phyloP scores from a whole-genome alignment of 2,113 vertebrate species.

The Cochlearius cochlearius region DNA sequence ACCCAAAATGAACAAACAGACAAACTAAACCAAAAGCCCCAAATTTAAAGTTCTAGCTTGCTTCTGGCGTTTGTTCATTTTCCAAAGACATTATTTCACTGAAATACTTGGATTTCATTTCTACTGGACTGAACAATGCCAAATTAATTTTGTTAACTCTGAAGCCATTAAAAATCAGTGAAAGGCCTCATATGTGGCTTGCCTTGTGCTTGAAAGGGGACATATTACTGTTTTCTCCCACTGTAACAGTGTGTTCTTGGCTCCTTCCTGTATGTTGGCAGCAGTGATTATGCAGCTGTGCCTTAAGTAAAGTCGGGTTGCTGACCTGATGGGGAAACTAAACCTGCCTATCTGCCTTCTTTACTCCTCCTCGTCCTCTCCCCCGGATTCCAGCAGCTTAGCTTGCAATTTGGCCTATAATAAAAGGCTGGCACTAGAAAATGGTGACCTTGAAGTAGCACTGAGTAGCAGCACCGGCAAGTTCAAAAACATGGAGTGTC shows the following conservation, averaged over 20 bases:
- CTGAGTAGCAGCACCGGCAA: neutral
- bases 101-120: neutral
- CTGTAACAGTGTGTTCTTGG: neutral
- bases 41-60: neutral
- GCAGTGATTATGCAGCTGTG: neutral
- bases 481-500: neutral
- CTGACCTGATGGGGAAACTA: neutral
- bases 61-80: neutral
- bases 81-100: neutral
- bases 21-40: neutral
- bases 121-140: neutral
- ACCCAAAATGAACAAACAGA: neutral
- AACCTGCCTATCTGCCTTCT: neutral
- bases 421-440: neutral
- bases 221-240: neutral
- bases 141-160: neutral
- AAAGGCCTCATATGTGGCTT: neutral
- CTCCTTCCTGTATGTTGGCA: neutral
- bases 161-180: neutral
- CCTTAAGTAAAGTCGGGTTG: neutral
- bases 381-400: neutral
- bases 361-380: neutral
- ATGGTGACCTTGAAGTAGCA: neutral
- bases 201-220: neutral
- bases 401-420: neutral